Evolutionary conservation across 2,888 invertebrate genomes (phyloP).

Genomic region (Phytoseiulus persimilis): DNA sequence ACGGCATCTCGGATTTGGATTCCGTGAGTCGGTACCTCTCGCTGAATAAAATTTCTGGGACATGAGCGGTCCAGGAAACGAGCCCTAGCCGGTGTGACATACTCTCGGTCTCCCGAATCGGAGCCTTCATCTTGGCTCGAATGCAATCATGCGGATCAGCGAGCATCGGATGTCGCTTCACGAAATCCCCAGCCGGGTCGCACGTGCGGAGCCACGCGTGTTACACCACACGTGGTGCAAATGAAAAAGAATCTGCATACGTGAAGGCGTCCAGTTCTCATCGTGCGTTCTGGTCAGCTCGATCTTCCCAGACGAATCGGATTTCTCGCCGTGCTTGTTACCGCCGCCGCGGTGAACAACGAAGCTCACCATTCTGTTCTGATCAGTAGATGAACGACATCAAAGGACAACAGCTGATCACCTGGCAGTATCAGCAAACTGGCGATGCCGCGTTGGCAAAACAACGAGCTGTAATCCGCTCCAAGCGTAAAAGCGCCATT

Average conservation of each 20-base stretch:
- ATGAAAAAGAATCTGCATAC: no score
- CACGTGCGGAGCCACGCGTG: not conserved
- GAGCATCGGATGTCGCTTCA: not conserved
- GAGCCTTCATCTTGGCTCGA: not conserved
- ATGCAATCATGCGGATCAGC: not conserved
- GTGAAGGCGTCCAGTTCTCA: no score
- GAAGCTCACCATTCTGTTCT: not conserved
- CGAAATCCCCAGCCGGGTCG: not conserved
- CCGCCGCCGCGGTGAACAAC: not conserved
- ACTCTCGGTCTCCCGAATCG: no score
- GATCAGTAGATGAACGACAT: not conserved
- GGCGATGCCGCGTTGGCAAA: not conserved
- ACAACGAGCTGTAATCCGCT: not conserved
- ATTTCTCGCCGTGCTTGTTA: not conserved
- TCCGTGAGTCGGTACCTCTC: no score
- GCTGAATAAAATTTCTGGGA: no score
- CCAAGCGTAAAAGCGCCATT: not conserved
- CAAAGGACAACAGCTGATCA: not conserved
- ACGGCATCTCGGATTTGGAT: no score
- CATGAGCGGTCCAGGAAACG: no score
- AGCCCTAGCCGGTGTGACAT: no score
- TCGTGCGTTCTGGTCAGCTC: no score
- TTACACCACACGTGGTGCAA: not conserved
- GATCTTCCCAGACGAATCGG: not conserved
- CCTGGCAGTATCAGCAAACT: not conserved